Evolutionary conservation across 2,797 vertebrate genomes (phyloP).

Genomic region (Enteromius thamalakanensis): DNA sequence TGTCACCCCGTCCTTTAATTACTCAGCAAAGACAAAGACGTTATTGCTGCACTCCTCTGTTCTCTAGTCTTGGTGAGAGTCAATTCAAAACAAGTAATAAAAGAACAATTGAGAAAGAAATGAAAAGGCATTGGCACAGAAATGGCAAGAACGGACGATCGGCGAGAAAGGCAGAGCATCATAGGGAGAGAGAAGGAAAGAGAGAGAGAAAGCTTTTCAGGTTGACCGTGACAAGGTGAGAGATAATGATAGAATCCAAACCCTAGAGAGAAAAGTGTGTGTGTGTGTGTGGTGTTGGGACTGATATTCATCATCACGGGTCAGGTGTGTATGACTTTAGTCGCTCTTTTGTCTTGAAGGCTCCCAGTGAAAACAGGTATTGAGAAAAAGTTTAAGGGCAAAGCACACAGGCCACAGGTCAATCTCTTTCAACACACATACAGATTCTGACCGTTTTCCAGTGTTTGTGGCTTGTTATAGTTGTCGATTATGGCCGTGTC

Average conservation of each 20-base stretch:
- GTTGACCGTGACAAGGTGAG: slow-evolving; percentile 66
- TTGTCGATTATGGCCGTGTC: slow-evolving; percentile 41
- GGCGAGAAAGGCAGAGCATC: slow-evolving; percentile 23
- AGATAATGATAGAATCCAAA: slow-evolving; percentile 68
- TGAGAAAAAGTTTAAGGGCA: slow-evolving; percentile 50
- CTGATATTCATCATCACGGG: slow-evolving; percentile 58
- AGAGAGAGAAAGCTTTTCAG: slow-evolving; percentile 69
- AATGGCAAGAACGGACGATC: slow-evolving; percentile 18
- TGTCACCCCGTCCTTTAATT: slow-evolving; percentile 43
- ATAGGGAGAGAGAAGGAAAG: slow-evolving; percentile 3
- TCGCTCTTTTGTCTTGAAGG: slow-evolving; percentile 43
- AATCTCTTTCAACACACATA: slow-evolving; percentile 42
- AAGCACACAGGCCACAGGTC: slow-evolving; percentile 22
- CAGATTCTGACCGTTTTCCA: slow-evolving; percentile 17
- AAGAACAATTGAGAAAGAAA: slow-evolving; percentile 45
- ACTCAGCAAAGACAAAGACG: slow-evolving; percentile 40
- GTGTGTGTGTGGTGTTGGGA: slow-evolving; percentile 51
- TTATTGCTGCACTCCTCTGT: background rate
- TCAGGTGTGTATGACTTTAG: slow-evolving; percentile 50
- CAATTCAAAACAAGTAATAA: slow-evolving; percentile 48
- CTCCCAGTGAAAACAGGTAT: slow-evolving; percentile 43
- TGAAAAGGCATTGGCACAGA: slow-evolving; percentile 40
- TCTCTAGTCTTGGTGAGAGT: slow-evolving; percentile 34
- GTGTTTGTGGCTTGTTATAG: slow-evolving; percentile 26
- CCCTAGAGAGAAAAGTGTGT: slow-evolving; percentile 54